Evolutionary conservation across 1,140 invertebrate species (phyloP).

Genomic region (Notospermus geniculatus): DNA sequence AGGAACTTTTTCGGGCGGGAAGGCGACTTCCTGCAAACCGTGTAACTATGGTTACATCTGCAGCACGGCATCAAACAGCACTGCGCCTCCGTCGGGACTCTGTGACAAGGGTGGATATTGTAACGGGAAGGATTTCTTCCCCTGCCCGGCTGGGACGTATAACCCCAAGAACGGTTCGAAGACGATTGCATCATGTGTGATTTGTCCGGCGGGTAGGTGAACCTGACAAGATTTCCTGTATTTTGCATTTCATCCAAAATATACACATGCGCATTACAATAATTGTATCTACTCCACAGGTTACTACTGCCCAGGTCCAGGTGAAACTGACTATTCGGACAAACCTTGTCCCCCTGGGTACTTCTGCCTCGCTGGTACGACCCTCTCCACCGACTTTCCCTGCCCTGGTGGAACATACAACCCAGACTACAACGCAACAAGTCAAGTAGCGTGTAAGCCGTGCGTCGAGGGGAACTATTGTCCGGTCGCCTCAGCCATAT

Average conservation of each 20-base stretch:
- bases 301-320: constrained; percentile 43
- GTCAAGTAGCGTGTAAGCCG: constrained; percentile 26
- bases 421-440: constrained; percentile 28
- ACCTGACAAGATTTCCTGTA: neutral
- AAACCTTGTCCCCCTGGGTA: constrained; percentile 39
- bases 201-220: constrained; percentile 42
- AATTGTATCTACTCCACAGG: too few species aligned
- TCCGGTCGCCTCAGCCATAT: constrained; percentile 28
- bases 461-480: constrained; percentile 43
- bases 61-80: constrained; percentile 31
- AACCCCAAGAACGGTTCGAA: constrained; percentile 42
- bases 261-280: neutral
- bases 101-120: constrained; percentile 46
- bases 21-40: constrained; percentile 27
- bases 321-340: constrained; percentile 26
- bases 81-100: constrained; percentile 27
- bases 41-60: constrained; percentile 44
- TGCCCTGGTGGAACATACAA: constrained; percentile 48
- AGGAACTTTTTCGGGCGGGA: constrained; percentile 40
- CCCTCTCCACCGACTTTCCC: constrained; percentile 30
- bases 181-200: constrained; percentile 27
- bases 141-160: constrained; percentile 43
- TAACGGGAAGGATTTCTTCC: constrained; percentile 42
- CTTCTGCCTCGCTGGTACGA: constrained; percentile 44
- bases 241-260: neutral